These are phyloP conservation scores for Pecten maximus DNA, from an alignment of 2,888 invertebrate genomes.

Conservation along the genomic window DNA sequence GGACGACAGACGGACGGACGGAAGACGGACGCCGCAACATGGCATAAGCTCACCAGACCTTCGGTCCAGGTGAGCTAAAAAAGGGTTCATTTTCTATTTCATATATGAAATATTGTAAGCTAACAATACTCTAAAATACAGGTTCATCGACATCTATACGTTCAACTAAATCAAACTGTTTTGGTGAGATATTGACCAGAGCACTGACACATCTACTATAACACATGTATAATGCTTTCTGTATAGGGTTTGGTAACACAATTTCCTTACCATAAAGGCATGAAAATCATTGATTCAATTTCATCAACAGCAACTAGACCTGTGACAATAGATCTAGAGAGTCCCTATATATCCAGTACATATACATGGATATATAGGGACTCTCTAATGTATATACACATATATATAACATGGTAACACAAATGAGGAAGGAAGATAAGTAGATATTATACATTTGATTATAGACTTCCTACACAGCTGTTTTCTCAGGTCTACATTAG, in stretches of 20 bases:
- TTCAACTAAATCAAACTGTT: not conserved
- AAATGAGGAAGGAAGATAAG: no score
- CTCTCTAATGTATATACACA: no score
- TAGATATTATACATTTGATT: no score
- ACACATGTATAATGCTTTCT: not conserved
- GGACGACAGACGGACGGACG: no score
- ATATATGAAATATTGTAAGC: not conserved
- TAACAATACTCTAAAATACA: not conserved
- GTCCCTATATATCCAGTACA: not conserved
- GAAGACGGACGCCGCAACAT: no score
- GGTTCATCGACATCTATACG: not conserved
- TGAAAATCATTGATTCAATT: conserved; percentile 13
- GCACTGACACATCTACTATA: not conserved
- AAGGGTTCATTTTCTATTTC: no score
- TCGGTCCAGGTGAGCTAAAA: no score
- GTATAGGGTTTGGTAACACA: not conserved
- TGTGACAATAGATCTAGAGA: not conserved
- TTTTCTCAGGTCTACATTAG: no score
- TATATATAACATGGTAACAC: no score
- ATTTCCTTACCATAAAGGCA: not conserved
- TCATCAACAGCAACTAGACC: not conserved
- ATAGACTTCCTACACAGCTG: no score
- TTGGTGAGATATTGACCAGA: not conserved
- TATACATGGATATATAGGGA: no score
- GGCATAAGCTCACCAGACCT: no score